Base-by-base conservation (phyloP, 2,888 invertebrate genomes). In the Ophion costatus region DNA sequence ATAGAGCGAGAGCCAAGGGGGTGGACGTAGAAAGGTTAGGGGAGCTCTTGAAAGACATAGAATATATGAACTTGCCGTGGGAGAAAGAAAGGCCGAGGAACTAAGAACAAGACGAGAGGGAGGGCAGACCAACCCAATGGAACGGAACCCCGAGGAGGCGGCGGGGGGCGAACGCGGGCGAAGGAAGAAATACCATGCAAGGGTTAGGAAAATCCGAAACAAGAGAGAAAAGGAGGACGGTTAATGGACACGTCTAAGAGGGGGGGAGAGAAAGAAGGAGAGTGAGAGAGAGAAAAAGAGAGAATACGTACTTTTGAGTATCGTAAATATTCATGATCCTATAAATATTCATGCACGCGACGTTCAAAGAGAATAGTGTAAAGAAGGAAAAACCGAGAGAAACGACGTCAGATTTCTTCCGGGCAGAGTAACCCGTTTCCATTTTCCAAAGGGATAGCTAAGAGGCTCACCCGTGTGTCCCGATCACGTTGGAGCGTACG, bases 291-390 rank as follows among this genome's bases (percentile, higher is more conserved):
- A 69, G 75, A 56, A 24, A 4, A 75, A 59, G 59, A 69, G 67
- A 69, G 86, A 88, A 87, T 87, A 87, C 83, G 86, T 87, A 87
- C 88, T 87, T 88, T 87, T 81, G 86, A 88, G 88, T 86, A 87
- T 87, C 87, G 88, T 91, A 90, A 90, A 91, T 91, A 91, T 91
- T 91, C 91, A 91, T 88, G 89, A 88, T 84, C 79, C 83, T 88
- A 87, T 91, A 91, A 90, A 91, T 91, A 91, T 91, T 90, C 91
- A 91, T 90, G 87, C 82, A 66, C 76, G 64, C 77, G 64, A 78
- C 87, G 88, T 87, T 89, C 89, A 89, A 90, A 90, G 90, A 87
- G 89, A 89, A 90, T 89, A 88, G 88, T 88, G 90, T 88, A 89
- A 89, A 88, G 88, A 89, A 89, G 88, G 88, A 88, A 89, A 89